phyloP scores from a whole-genome alignment of 2,888 invertebrate genomes.

The Apamea crenata region DNA sequence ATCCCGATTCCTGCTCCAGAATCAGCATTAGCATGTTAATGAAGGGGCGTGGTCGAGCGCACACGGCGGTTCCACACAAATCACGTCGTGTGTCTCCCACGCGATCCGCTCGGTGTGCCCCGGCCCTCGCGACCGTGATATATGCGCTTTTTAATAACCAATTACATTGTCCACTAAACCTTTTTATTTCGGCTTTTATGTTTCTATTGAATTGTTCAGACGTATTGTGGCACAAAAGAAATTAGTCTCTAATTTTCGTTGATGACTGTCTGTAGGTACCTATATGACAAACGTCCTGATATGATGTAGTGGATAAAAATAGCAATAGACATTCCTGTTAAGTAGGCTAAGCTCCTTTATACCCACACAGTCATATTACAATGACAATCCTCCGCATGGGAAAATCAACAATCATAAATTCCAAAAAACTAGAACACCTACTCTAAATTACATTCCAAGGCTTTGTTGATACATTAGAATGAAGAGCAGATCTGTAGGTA shows the following conservation, averaged over 20 bases:
- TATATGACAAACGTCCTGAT: neutral
- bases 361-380: slow-evolving; percentile 5
- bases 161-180: slow-evolving; percentile 81
- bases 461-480: slow-evolving; percentile 69
- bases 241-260: slow-evolving; percentile 11
- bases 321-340: neutral
- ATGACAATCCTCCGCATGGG: slow-evolving; percentile 20
- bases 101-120: slow-evolving; percentile 68
- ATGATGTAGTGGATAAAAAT: neutral
- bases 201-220: slow-evolving; percentile 44
- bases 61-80: slow-evolving; percentile 77
- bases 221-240: slow-evolving; percentile 15
- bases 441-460: slow-evolving; percentile 58
- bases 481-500: slow-evolving; percentile 75
- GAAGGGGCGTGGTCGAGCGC: slow-evolving; percentile 82
- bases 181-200: slow-evolving; percentile 56
- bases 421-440: slow-evolving; percentile 37
- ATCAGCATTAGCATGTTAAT: slow-evolving; percentile 88
- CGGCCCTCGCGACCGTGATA: slow-evolving; percentile 77
- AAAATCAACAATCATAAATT: slow-evolving; percentile 49
- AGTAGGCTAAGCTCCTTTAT: neutral
- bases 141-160: slow-evolving; percentile 88
- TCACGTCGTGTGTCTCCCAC: slow-evolving; percentile 80
- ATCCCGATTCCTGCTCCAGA: slow-evolving; percentile 77
- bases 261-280: neutral